A percentile compares a stretch with the other conserved stretches of the same genome.
Evolutionary conservation across 1,140 invertebrate genomes (phyloP).

Genomic region (Tachypleus tridentatus): DNA sequence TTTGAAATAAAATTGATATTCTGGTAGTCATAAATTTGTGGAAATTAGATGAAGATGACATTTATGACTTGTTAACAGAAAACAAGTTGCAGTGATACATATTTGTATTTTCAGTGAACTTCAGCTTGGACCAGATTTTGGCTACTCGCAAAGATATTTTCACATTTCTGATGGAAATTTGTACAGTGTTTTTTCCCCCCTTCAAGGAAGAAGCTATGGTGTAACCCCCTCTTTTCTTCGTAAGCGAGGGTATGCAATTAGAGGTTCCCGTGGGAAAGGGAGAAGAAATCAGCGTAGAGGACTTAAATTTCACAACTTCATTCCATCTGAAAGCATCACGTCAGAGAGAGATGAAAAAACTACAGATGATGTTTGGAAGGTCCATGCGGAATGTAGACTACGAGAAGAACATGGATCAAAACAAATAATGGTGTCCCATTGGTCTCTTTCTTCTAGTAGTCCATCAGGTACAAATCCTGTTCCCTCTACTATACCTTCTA

Average conservation of each 20-base stretch:
- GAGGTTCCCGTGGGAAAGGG: constrained; percentile 32
- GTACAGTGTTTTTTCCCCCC: constrained; percentile 27
- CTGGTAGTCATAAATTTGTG: too few species aligned
- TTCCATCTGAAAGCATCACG: constrained; percentile 20
- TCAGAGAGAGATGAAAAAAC: constrained; percentile 17
- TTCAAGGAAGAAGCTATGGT: constrained; percentile 23
- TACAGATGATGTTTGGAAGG: constrained; percentile 13
- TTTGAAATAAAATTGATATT: too few species aligned
- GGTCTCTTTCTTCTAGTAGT: constrained; percentile 10
- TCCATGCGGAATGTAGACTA: constrained; percentile 20
- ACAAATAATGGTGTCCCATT: constrained; percentile 26
- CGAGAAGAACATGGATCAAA: constrained; percentile 28
- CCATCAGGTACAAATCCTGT: background rate
- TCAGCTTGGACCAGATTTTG: constrained; percentile 12
- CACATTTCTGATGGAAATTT: constrained; percentile 28
- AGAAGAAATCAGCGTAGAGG: constrained; percentile 56
- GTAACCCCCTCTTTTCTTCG: constrained; percentile 23
- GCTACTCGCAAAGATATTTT: constrained; percentile 27
- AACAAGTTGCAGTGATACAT: too few species aligned
- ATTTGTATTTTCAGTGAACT: too few species aligned
- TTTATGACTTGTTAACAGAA: too few species aligned
- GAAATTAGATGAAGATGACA: too few species aligned
- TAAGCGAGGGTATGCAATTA: constrained; percentile 15
- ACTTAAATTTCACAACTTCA: constrained; percentile 59
- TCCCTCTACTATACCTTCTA: background rate